phyloP scores from a whole-genome alignment of 1,140 invertebrate species.

The Choristoneura fumiferana region DNA sequence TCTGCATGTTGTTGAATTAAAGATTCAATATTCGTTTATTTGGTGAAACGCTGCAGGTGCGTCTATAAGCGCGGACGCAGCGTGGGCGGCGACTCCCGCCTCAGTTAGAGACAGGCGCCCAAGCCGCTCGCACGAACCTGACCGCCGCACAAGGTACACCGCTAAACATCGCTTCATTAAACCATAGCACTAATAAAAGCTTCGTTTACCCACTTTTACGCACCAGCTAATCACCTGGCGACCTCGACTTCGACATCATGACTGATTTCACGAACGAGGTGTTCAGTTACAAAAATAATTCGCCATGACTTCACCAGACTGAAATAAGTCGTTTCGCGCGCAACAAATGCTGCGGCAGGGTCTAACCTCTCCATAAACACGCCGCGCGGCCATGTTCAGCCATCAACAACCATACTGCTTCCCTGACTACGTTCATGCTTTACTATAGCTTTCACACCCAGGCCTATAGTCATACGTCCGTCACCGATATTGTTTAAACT shows the following conservation, averaged over 20 bases:
- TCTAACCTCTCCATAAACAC: constrained; percentile 7
- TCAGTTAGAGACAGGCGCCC: constrained; percentile 68
- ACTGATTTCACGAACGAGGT: constrained; percentile 62
- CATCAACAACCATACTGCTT: too few relatives aligned
- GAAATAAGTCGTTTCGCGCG: constrained; percentile 61
- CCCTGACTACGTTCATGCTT: too few relatives aligned
- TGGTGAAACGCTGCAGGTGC: constrained; percentile 62
- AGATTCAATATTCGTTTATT: constrained; percentile 27
- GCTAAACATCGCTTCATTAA: constrained; percentile 55
- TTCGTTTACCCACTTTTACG: constrained; percentile 51
- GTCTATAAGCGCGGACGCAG: constrained; percentile 31
- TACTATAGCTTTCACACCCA: too few relatives aligned
- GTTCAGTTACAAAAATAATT: constrained; percentile 67
- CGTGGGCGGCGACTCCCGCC: constrained; percentile 53
- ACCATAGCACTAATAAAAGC: constrained; percentile 70
- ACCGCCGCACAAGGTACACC: constrained; percentile 70
- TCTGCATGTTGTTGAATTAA: too few relatives aligned
- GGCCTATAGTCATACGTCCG: neutral
- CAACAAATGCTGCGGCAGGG: constrained; percentile 28
- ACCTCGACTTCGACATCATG: constrained; percentile 57
- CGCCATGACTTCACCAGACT: constrained; percentile 63
- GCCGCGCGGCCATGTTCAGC: neutral
- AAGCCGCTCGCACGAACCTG: constrained; percentile 71
- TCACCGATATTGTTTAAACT: neutral
- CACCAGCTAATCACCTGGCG: constrained; percentile 54